Percentiles rank a stretch among this genome's conserved stretches.
phyloP scores from a whole-genome alignment of 2,113 vertebrate genomes.

The Orcinus orca region DNA sequence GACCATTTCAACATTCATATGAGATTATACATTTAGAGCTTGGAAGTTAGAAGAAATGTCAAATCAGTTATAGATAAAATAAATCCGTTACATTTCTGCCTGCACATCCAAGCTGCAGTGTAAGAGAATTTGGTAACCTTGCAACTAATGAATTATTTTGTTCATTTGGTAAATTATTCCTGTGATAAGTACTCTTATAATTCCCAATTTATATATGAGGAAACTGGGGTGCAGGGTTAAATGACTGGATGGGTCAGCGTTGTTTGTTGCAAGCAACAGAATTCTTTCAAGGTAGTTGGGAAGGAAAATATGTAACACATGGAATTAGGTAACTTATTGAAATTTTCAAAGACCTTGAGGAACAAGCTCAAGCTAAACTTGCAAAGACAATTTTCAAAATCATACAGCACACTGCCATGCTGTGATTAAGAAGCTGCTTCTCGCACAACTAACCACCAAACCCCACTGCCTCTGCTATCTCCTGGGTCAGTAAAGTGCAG shows the following conservation, averaged over 20 bases:
- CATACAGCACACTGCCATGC: fast-evolving
- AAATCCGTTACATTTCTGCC: not conserved
- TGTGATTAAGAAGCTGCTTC: not conserved
- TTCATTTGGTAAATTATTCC: not conserved
- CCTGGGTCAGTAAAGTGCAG: not conserved
- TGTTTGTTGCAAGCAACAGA: not conserved
- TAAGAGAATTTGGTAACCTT: not conserved
- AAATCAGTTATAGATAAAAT: not conserved
- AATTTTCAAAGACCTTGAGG: not conserved
- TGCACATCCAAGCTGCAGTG: not conserved
- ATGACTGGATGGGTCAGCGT: not conserved
- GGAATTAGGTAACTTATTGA: not conserved
- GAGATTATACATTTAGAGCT: not conserved
- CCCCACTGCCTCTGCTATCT: too few relatives aligned
- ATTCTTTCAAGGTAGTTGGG: not conserved
- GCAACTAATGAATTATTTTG: not conserved
- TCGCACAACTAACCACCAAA: fast-evolving
- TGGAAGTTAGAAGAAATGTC: not conserved
- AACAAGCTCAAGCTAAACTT: not conserved
- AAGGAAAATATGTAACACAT: not conserved
- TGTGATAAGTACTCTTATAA: not conserved
- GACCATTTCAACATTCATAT: not conserved
- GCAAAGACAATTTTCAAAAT: not conserved
- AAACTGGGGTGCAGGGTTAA: not conserved
- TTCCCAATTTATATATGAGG: not conserved